Evolutionary conservation across 1,140 invertebrate species (phyloP).

Genomic region (Zaprionus tsacasi): DNA sequence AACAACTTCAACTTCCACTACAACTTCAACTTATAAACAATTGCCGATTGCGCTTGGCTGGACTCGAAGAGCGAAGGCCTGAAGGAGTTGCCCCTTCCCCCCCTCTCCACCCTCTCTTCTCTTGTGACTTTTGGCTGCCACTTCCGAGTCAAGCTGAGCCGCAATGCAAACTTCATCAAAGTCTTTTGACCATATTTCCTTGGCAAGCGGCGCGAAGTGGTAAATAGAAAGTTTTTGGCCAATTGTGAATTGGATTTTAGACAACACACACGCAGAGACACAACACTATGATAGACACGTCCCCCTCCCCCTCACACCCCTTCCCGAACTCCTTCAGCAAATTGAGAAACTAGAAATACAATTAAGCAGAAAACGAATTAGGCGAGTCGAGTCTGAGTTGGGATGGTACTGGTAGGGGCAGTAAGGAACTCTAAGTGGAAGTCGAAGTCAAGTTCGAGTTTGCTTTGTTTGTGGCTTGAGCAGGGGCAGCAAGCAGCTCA

Average conservation of each 20-base stretch:
- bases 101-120: constrained; percentile 1
- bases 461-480: background rate
- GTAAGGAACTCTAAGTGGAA: background rate
- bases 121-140: constrained; percentile 49
- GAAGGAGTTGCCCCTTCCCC: constrained; percentile 54
- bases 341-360: constrained; percentile 49
- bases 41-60: constrained; percentile 57
- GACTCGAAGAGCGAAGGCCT: constrained; percentile 47
- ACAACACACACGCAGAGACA: constrained; percentile 34
- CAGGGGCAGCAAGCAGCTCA: background rate
- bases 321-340: background rate
- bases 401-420: background rate
- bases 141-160: constrained; percentile 31
- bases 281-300: constrained; percentile 27
- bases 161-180: constrained; percentile 60
- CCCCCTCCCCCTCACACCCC: background rate
- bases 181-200: constrained; percentile 69
- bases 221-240: constrained; percentile 63
- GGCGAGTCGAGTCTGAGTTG: background rate
- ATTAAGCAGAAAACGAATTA: constrained; percentile 51
- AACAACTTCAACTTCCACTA: background rate
- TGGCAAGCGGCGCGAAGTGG: constrained; percentile 42
- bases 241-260: constrained; percentile 71
- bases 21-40: constrained; percentile 47
- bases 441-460: constrained; percentile 17